Conservation (phyloP, 2,888 invertebrate genomes). For the Iphiclides podalirius region DNA sequence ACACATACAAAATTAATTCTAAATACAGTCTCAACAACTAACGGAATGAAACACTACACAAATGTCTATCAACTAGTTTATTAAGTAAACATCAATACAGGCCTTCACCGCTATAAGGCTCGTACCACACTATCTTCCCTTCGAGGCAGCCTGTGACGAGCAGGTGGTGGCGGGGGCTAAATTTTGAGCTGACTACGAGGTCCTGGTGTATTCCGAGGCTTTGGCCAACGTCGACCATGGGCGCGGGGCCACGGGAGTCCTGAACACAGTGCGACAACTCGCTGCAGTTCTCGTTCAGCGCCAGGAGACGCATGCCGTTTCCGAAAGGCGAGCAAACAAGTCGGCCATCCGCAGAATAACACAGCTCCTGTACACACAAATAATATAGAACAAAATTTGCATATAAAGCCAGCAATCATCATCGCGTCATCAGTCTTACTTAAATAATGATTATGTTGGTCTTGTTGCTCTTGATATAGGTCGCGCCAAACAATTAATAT, state of each 20-base stretch:
- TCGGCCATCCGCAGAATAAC: constrained; percentile 94
- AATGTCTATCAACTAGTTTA: constrained; percentile 31
- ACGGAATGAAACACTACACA: constrained; percentile 27
- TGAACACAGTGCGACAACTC: constrained; percentile 85
- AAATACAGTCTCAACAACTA: constrained; percentile 25
- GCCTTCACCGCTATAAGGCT: constrained; percentile 81
- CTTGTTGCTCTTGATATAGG: too few species aligned
- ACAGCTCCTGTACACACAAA: constrained; percentile 82
- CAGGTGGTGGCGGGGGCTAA: constrained; percentile 91
- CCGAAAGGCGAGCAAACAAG: constrained; percentile 94
- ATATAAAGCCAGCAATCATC: too few species aligned
- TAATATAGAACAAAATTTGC: neutral
- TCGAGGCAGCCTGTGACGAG: constrained; percentile 94
- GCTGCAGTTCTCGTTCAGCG: constrained; percentile 87
- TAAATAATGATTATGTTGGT: too few species aligned
- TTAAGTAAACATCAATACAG: constrained; percentile 49
- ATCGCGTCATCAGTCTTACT: too few species aligned
- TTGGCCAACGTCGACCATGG: constrained; percentile 81
- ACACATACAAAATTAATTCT: neutral
- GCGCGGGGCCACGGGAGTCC: constrained; percentile 34
- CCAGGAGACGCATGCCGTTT: constrained; percentile 90
- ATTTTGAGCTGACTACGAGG: constrained; percentile 93
- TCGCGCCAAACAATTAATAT: too few species aligned
- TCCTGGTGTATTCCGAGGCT: constrained; percentile 87
- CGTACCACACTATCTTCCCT: constrained; percentile 94